phyloP scores from a whole-genome alignment of 2,113 vertebrate species.

The Anhinga anhinga region DNA sequence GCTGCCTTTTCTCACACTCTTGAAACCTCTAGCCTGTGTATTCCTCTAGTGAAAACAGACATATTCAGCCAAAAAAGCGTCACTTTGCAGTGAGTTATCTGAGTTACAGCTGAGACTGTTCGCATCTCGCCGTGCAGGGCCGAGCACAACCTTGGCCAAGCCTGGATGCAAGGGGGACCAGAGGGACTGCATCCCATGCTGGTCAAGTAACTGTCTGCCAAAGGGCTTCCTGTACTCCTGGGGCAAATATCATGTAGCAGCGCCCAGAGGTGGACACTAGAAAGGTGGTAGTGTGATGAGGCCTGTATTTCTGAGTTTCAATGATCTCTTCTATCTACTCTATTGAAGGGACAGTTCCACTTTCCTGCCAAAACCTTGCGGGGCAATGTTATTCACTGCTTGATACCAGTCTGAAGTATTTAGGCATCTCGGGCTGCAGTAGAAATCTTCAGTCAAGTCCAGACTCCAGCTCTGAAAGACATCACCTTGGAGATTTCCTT shows the following conservation, averaged over 20 bases:
- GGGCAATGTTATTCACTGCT: constrained; percentile 63
- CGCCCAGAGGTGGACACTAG: background rate
- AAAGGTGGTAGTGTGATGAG: background rate
- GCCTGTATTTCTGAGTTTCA: constrained; percentile 45
- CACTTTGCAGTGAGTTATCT: background rate
- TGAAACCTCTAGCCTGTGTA: background rate
- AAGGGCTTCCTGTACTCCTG: background rate
- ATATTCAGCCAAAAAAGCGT: background rate
- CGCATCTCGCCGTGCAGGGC: fast-evolving
- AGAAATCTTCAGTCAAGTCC: constrained; percentile 51
- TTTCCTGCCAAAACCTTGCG: constrained; percentile 60
- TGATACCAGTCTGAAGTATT: constrained; percentile 66
- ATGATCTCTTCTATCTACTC: constrained; percentile 56
- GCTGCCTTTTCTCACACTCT: background rate
- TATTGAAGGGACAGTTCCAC: constrained; percentile 57
- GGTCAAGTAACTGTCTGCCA: background rate
- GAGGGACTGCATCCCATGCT: background rate
- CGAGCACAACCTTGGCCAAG: background rate
- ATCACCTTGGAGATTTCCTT: constrained; percentile 60
- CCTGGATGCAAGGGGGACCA: background rate
- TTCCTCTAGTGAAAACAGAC: background rate
- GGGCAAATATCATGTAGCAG: background rate
- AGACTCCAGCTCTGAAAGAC: constrained; percentile 54
- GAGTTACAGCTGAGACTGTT: background rate
- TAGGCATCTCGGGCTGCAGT: constrained; percentile 65